Base-by-base conservation (phyloP, 2,888 invertebrate species). In the Deroplatys truncata region DNA sequence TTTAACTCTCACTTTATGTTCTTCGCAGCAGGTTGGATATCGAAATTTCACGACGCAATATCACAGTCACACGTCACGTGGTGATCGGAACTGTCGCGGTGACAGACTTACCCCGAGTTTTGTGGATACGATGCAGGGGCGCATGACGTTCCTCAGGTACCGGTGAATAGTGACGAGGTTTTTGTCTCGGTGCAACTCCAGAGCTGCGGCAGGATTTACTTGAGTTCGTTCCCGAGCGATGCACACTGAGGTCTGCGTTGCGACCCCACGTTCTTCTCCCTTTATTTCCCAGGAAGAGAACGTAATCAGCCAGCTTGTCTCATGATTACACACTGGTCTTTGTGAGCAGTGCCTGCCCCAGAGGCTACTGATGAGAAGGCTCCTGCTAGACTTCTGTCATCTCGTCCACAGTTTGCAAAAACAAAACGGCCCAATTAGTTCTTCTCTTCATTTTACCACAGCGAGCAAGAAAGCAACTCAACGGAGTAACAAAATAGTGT, bases 81-180 rank as follows among this genome's bases (percentile, higher is more conserved):
- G 5, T 56, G 15, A 16, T 15, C 15, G 16, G 5, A 2, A 56
- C 2, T 56, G 16, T 72, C 56, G 20, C 56, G 43, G 43, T 72
- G 56, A 49, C n/a, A 16, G 35, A 89, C 89, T 89, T 82, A 89
- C 89, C 82, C 85, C 82, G 31, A 89, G 28, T 43, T 85, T 85
- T 16, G 85, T 82, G 20, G 89, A 89, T 8, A 89, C 85, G 15
- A 89, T 85, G 31, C 85, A 89, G 15, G 89, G 89, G n/a, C 85
- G 56, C 89, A 89, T 89, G 31, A 49, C 85, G 28, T 31, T 28
- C 84, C 56, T 72, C 56, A 72, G 56, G 56, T 72, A 72, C 56
- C 56, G 20, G 56, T 72, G 56, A 72, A 72, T 72, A 20, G 56
- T 72, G 56, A 72, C 56, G 56, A 72, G 56, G 56, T 72, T 20